Evolutionary conservation across 37 sponge, comb jelly and placozoan genomes (phyloP), one percentile per base, ranked within the genome.

Genomic region (Eunapius fragilis): DNA sequence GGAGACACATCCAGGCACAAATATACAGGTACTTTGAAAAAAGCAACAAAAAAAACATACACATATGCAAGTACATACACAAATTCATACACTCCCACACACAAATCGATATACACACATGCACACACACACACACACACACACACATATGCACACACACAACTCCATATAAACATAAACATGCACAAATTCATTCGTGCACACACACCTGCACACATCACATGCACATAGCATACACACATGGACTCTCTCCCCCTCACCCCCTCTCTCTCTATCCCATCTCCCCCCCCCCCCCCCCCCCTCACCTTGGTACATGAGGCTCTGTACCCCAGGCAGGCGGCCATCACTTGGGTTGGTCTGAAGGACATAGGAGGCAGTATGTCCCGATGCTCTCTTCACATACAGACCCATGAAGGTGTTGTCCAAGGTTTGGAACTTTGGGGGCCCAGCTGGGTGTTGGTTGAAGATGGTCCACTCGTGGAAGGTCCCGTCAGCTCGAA

Each of bases 401-500:
- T 58, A 58, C 19, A 58, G 58, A 13, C 70, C 81, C 81, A 81
- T 68, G n/a, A 81, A 81, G 17, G 68, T 36, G 35, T 81, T 36
- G 35, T 81, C 81, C 68, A 81, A 31, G 30, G 68, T 38, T 38
- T 68, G 70, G 70, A 81, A 36, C 70, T 81, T 81, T 30, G 81
- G 70, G 10, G 81, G 70, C 24, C 81, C 81, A 81, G 81, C 81
- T 2, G 81, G 81, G 81, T 81, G 26, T 19, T 81, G 81, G 70
- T 81, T 81, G 70, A 81, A 81, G 81, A 81, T 68, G 81, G 70
- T 81, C 81, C 81, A 81, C 24, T 81, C 81, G 69, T 81, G 81
- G 28, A 81, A 81, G 11, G 26, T 69, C 32, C 81, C 81, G 26
- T 81, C 81, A 27, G 70, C 81, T 9, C 81, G 70, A 34, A 81